phyloP scores from a whole-genome alignment of 2,888 invertebrate genomes.

The Drosophila neotestacea region DNA sequence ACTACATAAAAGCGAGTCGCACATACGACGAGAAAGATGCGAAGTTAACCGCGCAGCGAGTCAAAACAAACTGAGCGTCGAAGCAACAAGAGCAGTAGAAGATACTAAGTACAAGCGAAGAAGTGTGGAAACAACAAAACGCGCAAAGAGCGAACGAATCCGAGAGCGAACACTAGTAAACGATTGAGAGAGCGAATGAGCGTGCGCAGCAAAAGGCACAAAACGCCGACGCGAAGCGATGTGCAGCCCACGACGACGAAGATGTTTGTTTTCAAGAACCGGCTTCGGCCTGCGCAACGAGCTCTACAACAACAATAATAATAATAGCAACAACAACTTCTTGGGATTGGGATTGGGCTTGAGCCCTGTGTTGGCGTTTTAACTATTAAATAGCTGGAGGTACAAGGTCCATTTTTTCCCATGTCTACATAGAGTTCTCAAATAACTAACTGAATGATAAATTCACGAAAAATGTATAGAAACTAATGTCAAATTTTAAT shows the following conservation, averaged over 20 bases:
- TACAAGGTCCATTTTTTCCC: too few relatives aligned
- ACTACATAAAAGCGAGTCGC: conserved; percentile 41
- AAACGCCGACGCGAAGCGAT: conserved; percentile 67
- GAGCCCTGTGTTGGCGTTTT: too few relatives aligned
- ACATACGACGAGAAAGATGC: conserved; percentile 27
- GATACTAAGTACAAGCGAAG: conserved; percentile 34
- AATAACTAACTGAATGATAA: too few relatives aligned
- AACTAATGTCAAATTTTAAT: too few relatives aligned
- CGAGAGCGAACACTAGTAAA: neutral
- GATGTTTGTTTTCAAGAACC: conserved; percentile 61
- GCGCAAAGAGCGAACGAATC: conserved; percentile 39
- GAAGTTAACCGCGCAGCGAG: conserved; percentile 69
- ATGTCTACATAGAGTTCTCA: too few relatives aligned
- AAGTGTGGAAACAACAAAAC: conserved; percentile 62
- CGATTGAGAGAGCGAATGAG: conserved; percentile 5
- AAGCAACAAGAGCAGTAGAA: conserved; percentile 23
- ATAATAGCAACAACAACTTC: conserved; percentile 24
- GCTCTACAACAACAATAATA: conserved; percentile 18
- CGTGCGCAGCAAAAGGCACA: conserved; percentile 9
- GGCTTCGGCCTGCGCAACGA: conserved; percentile 50
- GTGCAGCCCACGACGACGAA: conserved; percentile 69
- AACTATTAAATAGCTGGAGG: too few relatives aligned
- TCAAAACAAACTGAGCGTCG: conserved; percentile 61
- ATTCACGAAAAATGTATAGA: too few relatives aligned
- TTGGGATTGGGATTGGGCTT: conserved; percentile 19